A percentile compares a stretch with the other conserved stretches of the same genome.
These are phyloP conservation scores for Gorsachius goisagi DNA, from an alignment of 2,113 vertebrate species.

Conservation along the genomic window DNA sequence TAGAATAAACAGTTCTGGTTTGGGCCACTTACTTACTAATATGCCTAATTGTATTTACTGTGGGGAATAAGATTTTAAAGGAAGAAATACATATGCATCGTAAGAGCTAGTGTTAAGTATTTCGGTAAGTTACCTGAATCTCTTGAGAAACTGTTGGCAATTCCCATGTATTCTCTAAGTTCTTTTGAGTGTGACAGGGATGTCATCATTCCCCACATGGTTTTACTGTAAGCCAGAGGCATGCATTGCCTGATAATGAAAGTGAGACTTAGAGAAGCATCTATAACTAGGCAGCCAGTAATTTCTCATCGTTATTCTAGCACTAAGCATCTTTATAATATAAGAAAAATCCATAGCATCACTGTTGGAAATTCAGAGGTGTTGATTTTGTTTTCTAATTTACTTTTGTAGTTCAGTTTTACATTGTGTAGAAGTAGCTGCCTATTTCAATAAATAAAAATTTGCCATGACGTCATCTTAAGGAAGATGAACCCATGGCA, in stretches of 20 bases:
- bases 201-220: background rate
- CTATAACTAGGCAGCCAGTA: background rate
- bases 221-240: constrained; percentile 11
- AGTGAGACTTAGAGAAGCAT: background rate
- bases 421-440: background rate
- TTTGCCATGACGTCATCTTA: background rate
- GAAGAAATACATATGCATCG: background rate
- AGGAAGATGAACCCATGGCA: background rate
- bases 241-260: background rate
- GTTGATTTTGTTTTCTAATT: background rate
- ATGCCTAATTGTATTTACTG: constrained; percentile 18
- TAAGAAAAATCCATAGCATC: background rate
- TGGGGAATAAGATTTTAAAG: constrained; percentile 2
- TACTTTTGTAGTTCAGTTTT: background rate
- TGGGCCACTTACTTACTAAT: constrained; percentile 1
- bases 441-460: background rate
- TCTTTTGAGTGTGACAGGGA: background rate
- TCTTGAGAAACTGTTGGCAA: background rate
- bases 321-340: background rate
- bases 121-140: constrained; percentile 1
- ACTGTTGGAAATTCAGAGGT: background rate
- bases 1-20: constrained; percentile 19
- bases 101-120: background rate
- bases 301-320: background rate
- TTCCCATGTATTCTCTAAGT: background rate